Base-by-base conservation (phyloP, 64 coral and sea anemone genomes). In the Acropora yongei region DNA sequence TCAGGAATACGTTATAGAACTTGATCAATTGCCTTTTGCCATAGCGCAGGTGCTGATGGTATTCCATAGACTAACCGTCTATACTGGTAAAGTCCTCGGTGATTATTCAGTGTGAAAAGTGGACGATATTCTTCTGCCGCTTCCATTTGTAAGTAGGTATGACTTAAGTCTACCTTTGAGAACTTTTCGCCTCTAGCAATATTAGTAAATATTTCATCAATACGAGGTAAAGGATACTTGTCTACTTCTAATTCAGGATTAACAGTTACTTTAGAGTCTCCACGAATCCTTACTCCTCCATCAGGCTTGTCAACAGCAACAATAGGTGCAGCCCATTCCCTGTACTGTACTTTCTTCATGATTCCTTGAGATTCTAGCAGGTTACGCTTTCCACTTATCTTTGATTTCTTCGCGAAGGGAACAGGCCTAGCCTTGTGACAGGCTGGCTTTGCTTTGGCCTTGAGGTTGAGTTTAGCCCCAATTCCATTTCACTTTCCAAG, bases 311-410 rank as follows among this genome's bases (percentile, higher is more conserved):
- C 20, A 5, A 74, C 44, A 18, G 85, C 65, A 2, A 1, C 85
- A 75, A 74, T 58, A 49, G 85, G 85, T 30, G 85, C 66, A 14
- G 72, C 85, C 85, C 85, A 87, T 2, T 87, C 85, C n/a, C 61
- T 43, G 17, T 49, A 87, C 72, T 72, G 43, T 41, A 75, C 85
- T 41, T 63, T 63, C 58, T 46, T 57, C 14, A 87, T 41, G 7
- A 88, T 66, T 66, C 74, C 46, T 17, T 93, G 57, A 55, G 58
- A 47, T 63, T 75, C 7, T 20, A 85, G 74, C 17, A 63, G 41
- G 6, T 5, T 2, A 3, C 44, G 75, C 16, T 78, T 45, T 46
- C 48, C 75, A 11, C 48, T 11, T 9, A 78, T 12, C 75, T 43
- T 78, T 2, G 42, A 45, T 49, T 17, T 79, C 47, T 50, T 50